A percentile compares a stretch with the other conserved stretches of the same genome.
These are phyloP conservation scores for Hippoglossus stenolepis DNA, from an alignment of 2,113 vertebrate species.

Conservation along the genomic window DNA sequence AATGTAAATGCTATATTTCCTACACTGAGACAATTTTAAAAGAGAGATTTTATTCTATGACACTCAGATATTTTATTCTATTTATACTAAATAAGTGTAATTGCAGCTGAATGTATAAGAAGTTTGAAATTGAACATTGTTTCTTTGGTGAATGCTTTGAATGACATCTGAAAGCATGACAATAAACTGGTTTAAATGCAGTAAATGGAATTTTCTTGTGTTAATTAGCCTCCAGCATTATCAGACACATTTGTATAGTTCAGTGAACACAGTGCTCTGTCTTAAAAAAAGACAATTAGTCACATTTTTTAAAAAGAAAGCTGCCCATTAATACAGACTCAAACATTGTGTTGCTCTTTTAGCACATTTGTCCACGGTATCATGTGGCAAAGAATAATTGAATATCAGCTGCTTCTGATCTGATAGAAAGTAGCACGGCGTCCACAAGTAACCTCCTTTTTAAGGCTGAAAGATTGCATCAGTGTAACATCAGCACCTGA, in stretches of 20 bases:
- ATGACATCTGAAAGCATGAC: conserved; percentile 42
- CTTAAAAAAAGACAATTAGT: conserved; percentile 1
- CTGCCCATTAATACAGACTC: conserved; percentile 23
- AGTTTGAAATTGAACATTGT: conserved; percentile 36
- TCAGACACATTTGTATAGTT: background rate
- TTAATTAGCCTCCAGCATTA: background rate
- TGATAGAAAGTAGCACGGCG: conserved; percentile 32
- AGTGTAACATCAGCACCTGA: conserved; percentile 79
- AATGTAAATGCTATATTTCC: conserved; percentile 55
- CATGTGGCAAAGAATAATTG: conserved; percentile 5
- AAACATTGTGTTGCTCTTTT: conserved; percentile 7
- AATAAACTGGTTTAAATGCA: conserved; percentile 56
- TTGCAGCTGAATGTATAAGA: conserved; percentile 57
- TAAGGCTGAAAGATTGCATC: conserved; percentile 71
- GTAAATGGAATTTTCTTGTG: background rate
- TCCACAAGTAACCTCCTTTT: conserved; percentile 53
- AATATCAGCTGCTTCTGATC: conserved; percentile 28
- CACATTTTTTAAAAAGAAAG: background rate
- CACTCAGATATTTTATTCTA: conserved; percentile 67
- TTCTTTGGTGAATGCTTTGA: conserved; percentile 46
- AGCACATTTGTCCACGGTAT: conserved; percentile 8
- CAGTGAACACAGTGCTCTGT: background rate
- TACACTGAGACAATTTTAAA: conserved; percentile 53
- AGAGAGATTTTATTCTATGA: conserved; percentile 66
- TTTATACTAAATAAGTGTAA: conserved; percentile 59